These are phyloP conservation scores for Rhizomys pruinosus DNA, from an alignment of 2,113 vertebrate genomes.

Conservation along the genomic window DNA sequence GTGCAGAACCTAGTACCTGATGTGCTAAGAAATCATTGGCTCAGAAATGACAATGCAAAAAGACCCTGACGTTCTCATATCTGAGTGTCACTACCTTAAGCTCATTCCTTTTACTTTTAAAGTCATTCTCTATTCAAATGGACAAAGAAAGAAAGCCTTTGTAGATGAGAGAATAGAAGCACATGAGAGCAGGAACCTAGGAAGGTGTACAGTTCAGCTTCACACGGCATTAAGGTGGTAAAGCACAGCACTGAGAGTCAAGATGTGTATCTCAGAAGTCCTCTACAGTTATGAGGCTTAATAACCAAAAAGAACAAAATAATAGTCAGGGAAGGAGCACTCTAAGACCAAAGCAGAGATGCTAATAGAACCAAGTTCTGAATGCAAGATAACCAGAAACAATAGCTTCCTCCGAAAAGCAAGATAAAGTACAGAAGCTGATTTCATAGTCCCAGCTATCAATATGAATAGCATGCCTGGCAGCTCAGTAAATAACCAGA, in stretches of 20 bases:
- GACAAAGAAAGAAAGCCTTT: slow-evolving; percentile 36
- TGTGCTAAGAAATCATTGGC: not conserved
- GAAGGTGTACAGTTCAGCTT: slow-evolving; percentile 17
- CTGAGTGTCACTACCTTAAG: slow-evolving; percentile 5
- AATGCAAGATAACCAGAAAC: slow-evolving; percentile 8
- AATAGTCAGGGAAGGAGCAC: not conserved
- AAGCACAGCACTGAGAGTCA: not conserved
- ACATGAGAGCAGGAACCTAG: slow-evolving; percentile 4
- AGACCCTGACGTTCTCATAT: not conserved
- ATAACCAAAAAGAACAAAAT: slow-evolving; percentile 18
- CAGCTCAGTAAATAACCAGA: slow-evolving; percentile 19
- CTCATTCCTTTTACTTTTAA: slow-evolving; percentile 16
- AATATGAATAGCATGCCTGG: not conserved
- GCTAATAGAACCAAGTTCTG: slow-evolving; percentile 14
- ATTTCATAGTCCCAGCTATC: slow-evolving; percentile 6
- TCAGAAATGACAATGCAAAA: not conserved
- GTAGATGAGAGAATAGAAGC: slow-evolving; percentile 38
- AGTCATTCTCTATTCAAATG: slow-evolving; percentile 52
- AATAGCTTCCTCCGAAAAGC: not conserved
- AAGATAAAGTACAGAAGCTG: not conserved
- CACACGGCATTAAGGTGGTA: slow-evolving; percentile 34
- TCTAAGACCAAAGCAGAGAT: slow-evolving; percentile 27
- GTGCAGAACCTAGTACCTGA: slow-evolving; percentile 24
- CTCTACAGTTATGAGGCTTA: not conserved
- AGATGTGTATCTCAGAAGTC: not conserved